Conservation (phyloP, 2,113 vertebrate species). For the Hiodon alosoides region DNA sequence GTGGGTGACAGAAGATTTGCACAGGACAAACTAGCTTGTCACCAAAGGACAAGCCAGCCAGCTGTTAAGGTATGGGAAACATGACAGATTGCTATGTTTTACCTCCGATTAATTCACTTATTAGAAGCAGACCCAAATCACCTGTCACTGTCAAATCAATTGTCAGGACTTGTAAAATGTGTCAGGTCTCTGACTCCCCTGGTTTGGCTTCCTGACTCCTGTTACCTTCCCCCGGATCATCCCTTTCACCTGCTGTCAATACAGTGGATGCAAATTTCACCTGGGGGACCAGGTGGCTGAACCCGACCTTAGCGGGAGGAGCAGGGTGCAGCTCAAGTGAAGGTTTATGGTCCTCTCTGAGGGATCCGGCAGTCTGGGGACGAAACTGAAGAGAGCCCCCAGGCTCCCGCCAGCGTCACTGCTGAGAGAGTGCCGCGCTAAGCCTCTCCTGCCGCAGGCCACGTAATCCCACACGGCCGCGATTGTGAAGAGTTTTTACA, state of each 20-base stretch:
- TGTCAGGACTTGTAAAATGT: slow-evolving; percentile 71
- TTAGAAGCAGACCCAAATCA: slow-evolving; percentile 77
- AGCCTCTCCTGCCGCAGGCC: too few species aligned
- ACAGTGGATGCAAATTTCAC: slow-evolving; percentile 31
- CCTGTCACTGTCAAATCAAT: slow-evolving; percentile 78
- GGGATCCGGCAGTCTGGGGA: neutral
- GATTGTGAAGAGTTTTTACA: too few species aligned
- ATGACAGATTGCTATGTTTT: slow-evolving; percentile 87
- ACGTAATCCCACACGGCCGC: too few species aligned
- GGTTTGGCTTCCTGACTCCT: neutral
- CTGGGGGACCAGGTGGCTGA: neutral
- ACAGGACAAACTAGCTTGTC: slow-evolving; percentile 82
- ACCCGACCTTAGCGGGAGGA: neutral
- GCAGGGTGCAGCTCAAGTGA: slow-evolving; percentile 8
- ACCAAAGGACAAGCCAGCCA: slow-evolving; percentile 78
- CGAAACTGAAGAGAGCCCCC: too few species aligned
- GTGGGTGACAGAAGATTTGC: slow-evolving; percentile 78
- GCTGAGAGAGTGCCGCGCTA: too few species aligned
- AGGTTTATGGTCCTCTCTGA: slow-evolving; percentile 10
- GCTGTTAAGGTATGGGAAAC: slow-evolving; percentile 80
- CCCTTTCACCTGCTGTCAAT: slow-evolving; percentile 30
- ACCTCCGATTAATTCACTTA: slow-evolving; percentile 83
- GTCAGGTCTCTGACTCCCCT: slow-evolving; percentile 43
- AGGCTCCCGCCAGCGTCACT: too few species aligned
- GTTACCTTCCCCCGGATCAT: slow-evolving; percentile 23